Conservation (phyloP, 1,140 invertebrate genomes). For the Nasonia giraulti region DNA sequence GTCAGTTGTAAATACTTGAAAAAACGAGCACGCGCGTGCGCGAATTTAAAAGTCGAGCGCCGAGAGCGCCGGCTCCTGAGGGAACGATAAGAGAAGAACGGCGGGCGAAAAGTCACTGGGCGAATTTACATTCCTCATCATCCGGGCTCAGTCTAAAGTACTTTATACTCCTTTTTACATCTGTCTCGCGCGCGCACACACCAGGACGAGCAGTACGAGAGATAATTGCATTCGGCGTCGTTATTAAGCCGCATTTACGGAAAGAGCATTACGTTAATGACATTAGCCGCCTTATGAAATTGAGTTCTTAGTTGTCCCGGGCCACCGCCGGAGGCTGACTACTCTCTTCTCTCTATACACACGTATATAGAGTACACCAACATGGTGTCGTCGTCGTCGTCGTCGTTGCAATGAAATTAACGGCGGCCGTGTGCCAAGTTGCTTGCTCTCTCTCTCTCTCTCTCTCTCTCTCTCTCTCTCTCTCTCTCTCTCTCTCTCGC, state of each 20-base stretch:
- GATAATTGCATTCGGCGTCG: conserved; percentile 47
- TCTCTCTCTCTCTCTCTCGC: conserved; percentile 33
- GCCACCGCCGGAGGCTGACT: neutral
- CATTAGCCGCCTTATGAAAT: conserved; percentile 52
- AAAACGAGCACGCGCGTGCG: neutral
- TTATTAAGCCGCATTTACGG: conserved; percentile 53
- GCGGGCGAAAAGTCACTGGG: too few species aligned
- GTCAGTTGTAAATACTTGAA: neutral
- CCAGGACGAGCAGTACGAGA: conserved; percentile 21
- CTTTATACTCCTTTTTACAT: neutral
- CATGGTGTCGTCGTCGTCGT: conserved; percentile 12
- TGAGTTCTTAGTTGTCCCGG: conserved; percentile 47
- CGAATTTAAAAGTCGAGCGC: neutral
- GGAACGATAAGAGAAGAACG: too few species aligned
- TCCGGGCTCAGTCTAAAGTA: too few species aligned
- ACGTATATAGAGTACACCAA: conserved; percentile 19
- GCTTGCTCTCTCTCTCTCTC: conserved; percentile 37
- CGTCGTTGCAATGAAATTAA: conserved; percentile 40
- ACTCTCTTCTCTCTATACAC: neutral
- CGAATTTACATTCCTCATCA: too few species aligned
- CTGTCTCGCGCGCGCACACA: neutral
- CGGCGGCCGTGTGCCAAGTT: conserved; percentile 43
- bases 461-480: conserved; percentile 31
- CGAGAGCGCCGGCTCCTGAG: too few species aligned
- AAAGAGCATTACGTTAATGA: conserved; percentile 52